phyloP scores from a whole-genome alignment of 1,140 invertebrate genomes.

The Macrobrachium nipponense region DNA sequence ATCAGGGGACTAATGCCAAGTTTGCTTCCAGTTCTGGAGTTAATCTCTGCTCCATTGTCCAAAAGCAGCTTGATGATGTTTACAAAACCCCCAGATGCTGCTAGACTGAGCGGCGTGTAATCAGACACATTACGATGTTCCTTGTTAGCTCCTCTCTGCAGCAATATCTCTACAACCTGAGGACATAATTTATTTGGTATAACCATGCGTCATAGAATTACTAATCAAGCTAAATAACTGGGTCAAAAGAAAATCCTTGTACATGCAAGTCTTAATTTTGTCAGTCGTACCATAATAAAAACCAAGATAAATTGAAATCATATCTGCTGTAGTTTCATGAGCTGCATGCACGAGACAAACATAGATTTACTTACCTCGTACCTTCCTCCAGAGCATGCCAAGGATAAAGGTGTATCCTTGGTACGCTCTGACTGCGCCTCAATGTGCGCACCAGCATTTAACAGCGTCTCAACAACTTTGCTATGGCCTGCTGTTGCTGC shows the following conservation, averaged over 20 bases:
- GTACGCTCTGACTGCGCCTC: constrained; percentile 99
- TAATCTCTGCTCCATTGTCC: constrained; percentile 94
- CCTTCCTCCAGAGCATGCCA: constrained; percentile 96
- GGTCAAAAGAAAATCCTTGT: too few relatives aligned
- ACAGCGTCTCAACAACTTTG: constrained; percentile 91
- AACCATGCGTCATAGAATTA: too few relatives aligned
- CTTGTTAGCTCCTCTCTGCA: constrained; percentile 91
- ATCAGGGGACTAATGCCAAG: constrained; percentile 98
- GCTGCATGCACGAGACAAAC: too few relatives aligned
- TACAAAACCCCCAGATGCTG: constrained; percentile 97
- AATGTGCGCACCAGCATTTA: constrained; percentile 93
- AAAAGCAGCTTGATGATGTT: constrained; percentile 96
- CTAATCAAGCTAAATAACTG: too few relatives aligned
- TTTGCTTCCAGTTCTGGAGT: constrained; percentile 96
- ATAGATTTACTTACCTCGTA: constrained; percentile 77
- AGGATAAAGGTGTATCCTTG: constrained; percentile 96
- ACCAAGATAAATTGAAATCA: too few relatives aligned
- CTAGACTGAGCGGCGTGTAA: constrained; percentile 97
- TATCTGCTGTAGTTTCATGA: too few relatives aligned
- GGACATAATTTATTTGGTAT: neutral
- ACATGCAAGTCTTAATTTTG: too few relatives aligned
- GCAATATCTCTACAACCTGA: constrained; percentile 91
- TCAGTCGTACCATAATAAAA: too few relatives aligned
- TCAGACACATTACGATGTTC: constrained; percentile 99
- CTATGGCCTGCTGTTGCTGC: constrained; percentile 97